phyloP scores from a whole-genome alignment of 2,888 invertebrate genomes.

The Leptopterna dolabrata region DNA sequence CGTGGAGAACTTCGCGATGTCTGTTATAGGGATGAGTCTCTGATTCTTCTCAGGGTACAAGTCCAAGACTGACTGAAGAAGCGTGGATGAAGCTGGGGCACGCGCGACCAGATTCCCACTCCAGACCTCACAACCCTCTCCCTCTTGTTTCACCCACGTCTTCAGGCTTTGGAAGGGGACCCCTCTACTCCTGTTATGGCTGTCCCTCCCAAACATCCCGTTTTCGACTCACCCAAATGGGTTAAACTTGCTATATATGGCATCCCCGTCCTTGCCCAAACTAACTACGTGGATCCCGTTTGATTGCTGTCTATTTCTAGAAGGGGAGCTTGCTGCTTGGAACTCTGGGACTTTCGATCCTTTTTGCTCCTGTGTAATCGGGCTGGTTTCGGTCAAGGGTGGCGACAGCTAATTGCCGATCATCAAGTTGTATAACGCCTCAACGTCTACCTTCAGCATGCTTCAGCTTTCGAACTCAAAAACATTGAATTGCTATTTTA shows the following conservation, averaged over 20 bases:
- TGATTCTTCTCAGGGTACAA: background rate
- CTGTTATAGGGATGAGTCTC: background rate
- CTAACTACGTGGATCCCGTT: constrained; percentile 29
- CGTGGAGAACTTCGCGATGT: background rate
- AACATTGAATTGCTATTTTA: too few relatives aligned
- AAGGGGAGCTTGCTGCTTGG: background rate
- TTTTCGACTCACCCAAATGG: constrained; percentile 53
- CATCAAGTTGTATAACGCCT: background rate
- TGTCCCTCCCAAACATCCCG: constrained; percentile 55
- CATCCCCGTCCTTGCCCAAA: constrained; percentile 50
- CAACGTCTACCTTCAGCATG: constrained; percentile 9
- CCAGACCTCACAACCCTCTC: constrained; percentile 4
- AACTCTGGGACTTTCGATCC: background rate
- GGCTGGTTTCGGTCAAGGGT: background rate
- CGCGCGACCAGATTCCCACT: constrained; percentile 55
- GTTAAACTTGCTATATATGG: constrained; percentile 45
- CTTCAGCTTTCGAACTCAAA: background rate
- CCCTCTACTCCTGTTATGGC: constrained; percentile 34
- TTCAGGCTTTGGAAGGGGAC: background rate
- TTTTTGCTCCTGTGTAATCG: background rate
- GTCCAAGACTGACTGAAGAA: constrained; percentile 45
- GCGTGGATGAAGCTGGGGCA: constrained; percentile 38
- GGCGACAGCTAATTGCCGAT: background rate
- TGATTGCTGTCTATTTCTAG: constrained; percentile 40
- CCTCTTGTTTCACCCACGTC: constrained; percentile 42